Evolutionary conservation across 2,113 vertebrate genomes (phyloP).

Genomic region (Sander lucioperca): DNA sequence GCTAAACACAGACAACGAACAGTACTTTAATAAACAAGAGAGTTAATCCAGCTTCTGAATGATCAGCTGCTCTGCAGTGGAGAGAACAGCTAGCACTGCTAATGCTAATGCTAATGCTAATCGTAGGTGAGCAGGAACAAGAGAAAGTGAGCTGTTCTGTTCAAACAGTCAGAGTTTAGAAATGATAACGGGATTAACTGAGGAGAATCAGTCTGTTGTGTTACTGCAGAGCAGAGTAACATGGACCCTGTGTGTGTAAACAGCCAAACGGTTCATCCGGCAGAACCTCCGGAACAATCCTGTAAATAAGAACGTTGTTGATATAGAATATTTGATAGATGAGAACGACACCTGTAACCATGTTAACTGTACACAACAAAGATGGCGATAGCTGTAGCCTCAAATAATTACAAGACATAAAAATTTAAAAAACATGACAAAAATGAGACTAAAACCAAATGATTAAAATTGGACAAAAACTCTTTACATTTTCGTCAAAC

Average conservation of each 20-base stretch:
- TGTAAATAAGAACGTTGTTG: too few relatives aligned
- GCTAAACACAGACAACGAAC: not conserved
- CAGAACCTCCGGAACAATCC: too few relatives aligned
- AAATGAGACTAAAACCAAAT: not conserved
- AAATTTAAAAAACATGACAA: not conserved
- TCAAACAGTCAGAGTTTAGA: not conserved
- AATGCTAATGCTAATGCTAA: not conserved
- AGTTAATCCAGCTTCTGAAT: not conserved
- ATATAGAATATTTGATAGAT: not conserved
- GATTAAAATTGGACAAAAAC: not conserved
- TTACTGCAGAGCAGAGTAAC: not conserved
- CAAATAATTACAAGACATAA: not conserved
- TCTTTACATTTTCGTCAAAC: not conserved
- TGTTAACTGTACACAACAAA: not conserved
- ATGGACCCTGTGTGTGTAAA: not conserved
- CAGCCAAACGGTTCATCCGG: too few relatives aligned
- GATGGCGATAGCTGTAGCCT: not conserved
- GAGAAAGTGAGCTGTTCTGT: not conserved
- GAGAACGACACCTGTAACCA: not conserved
- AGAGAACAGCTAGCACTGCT: not conserved
- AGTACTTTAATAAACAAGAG: not conserved
- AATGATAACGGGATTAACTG: not conserved
- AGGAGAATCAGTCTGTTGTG: not conserved
- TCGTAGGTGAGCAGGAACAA: not conserved
- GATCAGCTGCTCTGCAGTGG: not conserved